Conservation (phyloP, 2,113 vertebrate species). For the Lathamus discolor region DNA sequence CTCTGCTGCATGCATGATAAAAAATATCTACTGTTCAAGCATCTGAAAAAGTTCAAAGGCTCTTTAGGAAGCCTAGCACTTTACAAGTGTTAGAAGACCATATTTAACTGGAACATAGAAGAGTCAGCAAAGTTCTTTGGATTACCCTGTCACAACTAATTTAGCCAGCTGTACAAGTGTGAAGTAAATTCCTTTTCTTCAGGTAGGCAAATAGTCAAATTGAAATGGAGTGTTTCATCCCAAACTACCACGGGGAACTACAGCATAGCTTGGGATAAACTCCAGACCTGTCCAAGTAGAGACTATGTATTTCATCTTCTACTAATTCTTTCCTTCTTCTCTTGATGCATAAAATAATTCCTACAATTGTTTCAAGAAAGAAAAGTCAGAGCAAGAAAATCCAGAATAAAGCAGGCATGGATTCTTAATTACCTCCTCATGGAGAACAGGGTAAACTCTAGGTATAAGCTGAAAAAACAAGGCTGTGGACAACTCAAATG, state of each 20-base stretch:
- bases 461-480: background rate
- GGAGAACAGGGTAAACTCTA: background rate
- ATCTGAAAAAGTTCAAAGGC: background rate
- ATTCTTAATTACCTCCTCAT: background rate
- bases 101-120: background rate
- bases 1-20: background rate
- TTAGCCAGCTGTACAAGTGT: background rate
- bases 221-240: background rate
- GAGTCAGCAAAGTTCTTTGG: background rate
- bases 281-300: background rate
- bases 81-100: background rate
- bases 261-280: background rate
- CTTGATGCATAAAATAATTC: background rate
- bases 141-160: background rate
- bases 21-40: background rate
- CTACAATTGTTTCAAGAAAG: background rate
- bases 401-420: background rate
- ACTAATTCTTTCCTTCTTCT: background rate
- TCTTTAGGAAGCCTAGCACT: background rate
- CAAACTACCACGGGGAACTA: background rate
- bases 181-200: background rate
- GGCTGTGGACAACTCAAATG: background rate
- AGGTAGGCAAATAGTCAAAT: background rate
- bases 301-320: background rate
- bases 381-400: background rate